A percentile compares a stretch with the other conserved stretches of the same genome.
Evolutionary conservation across 1,140 invertebrate genomes (phyloP).

Genomic region (Matsumurasca onukii): DNA sequence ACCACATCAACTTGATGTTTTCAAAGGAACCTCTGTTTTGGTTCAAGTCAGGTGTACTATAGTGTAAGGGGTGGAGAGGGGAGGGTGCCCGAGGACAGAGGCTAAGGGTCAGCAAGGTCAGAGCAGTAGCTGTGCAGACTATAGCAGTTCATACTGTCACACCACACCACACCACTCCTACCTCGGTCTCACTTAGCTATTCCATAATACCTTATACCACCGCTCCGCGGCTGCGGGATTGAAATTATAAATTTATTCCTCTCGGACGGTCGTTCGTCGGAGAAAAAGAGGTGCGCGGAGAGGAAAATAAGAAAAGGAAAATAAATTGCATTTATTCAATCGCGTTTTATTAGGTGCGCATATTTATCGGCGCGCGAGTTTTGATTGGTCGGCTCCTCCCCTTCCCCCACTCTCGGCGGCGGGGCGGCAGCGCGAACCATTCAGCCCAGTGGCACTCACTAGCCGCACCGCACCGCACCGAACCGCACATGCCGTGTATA

Average conservation of each 20-base stretch:
- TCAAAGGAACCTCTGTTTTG: too few species aligned
- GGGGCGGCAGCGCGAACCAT: background rate
- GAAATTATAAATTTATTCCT: slow-evolving; percentile 23
- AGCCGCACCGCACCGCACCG: background rate
- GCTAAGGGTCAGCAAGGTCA: too few species aligned
- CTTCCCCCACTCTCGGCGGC: slow-evolving; percentile 13
- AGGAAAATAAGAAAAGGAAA: slow-evolving; percentile 35
- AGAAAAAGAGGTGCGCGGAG: slow-evolving; percentile 18
- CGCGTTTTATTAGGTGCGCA: slow-evolving; percentile 41
- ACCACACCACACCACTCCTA: too few species aligned
- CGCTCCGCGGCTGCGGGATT: background rate
- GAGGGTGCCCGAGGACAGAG: too few species aligned
- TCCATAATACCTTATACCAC: too few species aligned
- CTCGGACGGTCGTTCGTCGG: background rate
- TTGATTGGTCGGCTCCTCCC: slow-evolving; percentile 36
- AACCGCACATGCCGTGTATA: too few species aligned
- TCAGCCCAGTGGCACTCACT: background rate
- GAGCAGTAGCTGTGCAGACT: too few species aligned
- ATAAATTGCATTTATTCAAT: slow-evolving; percentile 43
- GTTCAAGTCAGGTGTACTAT: too few species aligned
- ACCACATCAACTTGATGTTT: too few species aligned
- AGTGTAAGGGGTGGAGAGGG: too few species aligned
- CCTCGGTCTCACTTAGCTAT: too few species aligned
- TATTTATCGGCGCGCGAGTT: slow-evolving; percentile 39
- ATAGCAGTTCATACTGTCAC: too few species aligned